Conservation (phyloP, 2,888 invertebrate genomes). For the Plagodis dolabraria region DNA sequence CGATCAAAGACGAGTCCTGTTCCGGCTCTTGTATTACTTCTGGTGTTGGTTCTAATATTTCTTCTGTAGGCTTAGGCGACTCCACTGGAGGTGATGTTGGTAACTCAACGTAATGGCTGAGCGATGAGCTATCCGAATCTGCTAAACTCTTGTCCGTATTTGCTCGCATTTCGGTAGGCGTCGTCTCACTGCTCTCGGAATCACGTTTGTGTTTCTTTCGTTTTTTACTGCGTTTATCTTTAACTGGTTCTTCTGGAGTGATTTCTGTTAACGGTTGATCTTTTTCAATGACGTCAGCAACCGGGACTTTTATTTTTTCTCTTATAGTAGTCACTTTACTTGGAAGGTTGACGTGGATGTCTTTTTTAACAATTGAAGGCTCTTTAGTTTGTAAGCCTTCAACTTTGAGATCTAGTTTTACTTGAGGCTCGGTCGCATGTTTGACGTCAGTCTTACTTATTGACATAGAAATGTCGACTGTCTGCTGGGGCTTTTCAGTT, state of each 20-base stretch:
- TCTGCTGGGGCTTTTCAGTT: conserved; percentile 48
- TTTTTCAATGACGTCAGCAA: conserved; percentile 57
- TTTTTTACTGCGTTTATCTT: conserved; percentile 85
- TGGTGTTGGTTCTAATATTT: conserved; percentile 40
- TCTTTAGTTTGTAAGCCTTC: conserved; percentile 56
- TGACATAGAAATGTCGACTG: conserved; percentile 69
- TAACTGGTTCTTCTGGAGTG: conserved; percentile 48
- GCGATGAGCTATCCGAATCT: conserved; percentile 72
- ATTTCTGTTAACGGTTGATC: conserved; percentile 55
- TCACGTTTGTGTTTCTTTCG: conserved; percentile 86
- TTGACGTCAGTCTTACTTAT: conserved; percentile 57
- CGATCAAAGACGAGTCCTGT: conserved; percentile 72
- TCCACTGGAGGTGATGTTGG: conserved; percentile 76
- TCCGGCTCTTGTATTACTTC: conserved; percentile 48
- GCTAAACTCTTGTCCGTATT: conserved; percentile 69
- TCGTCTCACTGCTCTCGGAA: conserved; percentile 56
- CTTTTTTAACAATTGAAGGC: conserved; percentile 66
- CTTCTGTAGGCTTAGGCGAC: conserved; percentile 71
- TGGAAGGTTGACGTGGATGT: conserved; percentile 66
- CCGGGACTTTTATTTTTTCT: conserved; percentile 45
- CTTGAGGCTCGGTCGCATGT: conserved; percentile 58
- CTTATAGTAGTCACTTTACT: conserved; percentile 58
- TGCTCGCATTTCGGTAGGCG: conserved; percentile 50
- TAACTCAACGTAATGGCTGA: conserved; percentile 74
- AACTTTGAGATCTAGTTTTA: conserved; percentile 65